Percentiles rank a stretch among this genome's conserved stretches.
phyloP scores from a whole-genome alignment of 2,113 vertebrate species.

The Platysternon megacephalum region DNA sequence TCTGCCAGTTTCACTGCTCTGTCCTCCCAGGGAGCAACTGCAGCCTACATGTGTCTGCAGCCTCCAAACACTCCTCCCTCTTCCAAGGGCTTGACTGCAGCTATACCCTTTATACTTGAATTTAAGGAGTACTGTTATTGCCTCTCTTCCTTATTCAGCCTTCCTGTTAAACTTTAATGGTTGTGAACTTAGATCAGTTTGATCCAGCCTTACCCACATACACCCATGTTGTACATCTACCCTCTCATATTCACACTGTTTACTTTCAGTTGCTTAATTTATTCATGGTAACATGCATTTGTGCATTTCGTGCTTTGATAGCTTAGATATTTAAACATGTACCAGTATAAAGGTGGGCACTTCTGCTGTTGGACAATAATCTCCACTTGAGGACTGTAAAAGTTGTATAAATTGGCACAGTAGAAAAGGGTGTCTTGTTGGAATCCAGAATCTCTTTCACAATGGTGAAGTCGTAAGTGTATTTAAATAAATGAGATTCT shows the following conservation, averaged over 20 bases:
- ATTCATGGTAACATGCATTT: not conserved
- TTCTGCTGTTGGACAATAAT: not conserved
- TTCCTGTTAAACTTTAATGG: not conserved
- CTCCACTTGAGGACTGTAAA: not conserved
- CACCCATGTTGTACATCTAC: not conserved
- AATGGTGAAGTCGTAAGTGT: not conserved
- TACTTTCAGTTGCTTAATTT: not conserved
- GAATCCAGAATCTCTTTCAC: not conserved
- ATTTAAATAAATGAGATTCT: not conserved
- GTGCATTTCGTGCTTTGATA: not conserved
- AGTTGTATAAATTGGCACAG: not conserved
- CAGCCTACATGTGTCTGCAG: too few relatives aligned
- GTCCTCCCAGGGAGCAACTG: too few relatives aligned
- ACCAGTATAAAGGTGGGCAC: too few relatives aligned
- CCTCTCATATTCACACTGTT: not conserved
- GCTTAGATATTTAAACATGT: too few relatives aligned
- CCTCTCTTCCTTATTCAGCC: not conserved
- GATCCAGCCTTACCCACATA: not conserved
- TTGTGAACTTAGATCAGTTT: not conserved
- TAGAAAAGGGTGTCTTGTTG: not conserved
- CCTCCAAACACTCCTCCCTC: too few relatives aligned
- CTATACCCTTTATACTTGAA: not conserved
- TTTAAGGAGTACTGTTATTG: not conserved
- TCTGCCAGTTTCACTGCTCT: too few relatives aligned
- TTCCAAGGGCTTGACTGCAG: too few relatives aligned